phyloP scores from a whole-genome alignment of 2,113 vertebrate genomes.

The Sceloporus tristichus region DNA sequence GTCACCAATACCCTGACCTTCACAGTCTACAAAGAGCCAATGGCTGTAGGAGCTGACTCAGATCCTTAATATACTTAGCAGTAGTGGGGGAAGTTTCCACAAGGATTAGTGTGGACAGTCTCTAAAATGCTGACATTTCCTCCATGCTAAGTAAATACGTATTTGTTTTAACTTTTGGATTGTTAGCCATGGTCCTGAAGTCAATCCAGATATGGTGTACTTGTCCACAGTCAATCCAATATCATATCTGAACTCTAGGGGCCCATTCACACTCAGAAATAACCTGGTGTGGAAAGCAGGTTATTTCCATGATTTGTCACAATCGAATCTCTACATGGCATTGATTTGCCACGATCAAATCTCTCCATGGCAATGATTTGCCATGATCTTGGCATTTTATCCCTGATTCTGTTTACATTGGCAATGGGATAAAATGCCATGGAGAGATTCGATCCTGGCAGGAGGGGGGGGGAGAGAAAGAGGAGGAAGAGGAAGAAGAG shows the following conservation, averaged over 20 bases:
- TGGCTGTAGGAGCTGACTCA: background rate
- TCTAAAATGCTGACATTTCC: background rate
- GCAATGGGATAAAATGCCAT: no score
- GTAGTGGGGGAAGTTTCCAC: background rate
- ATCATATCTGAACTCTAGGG: background rate
- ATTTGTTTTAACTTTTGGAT: background rate
- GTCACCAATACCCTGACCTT: background rate
- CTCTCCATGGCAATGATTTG: no score
- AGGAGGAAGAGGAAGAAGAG: no score
- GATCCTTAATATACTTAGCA: background rate
- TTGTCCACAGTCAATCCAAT: background rate
- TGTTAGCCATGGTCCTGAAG: background rate
- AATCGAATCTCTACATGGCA: no score
- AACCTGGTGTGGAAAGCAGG: no score
- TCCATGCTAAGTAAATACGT: background rate
- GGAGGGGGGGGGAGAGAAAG: no score
- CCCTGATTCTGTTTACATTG: no score
- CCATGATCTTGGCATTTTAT: no score
- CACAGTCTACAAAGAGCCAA: background rate
- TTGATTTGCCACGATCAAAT: no score
- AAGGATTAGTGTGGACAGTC: background rate
- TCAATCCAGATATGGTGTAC: background rate
- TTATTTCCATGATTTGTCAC: no score
- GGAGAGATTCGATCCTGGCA: no score
- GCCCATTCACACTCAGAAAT: no score